Conservation (phyloP, 1,140 invertebrate species). For the Cyclina sinensis region DNA sequence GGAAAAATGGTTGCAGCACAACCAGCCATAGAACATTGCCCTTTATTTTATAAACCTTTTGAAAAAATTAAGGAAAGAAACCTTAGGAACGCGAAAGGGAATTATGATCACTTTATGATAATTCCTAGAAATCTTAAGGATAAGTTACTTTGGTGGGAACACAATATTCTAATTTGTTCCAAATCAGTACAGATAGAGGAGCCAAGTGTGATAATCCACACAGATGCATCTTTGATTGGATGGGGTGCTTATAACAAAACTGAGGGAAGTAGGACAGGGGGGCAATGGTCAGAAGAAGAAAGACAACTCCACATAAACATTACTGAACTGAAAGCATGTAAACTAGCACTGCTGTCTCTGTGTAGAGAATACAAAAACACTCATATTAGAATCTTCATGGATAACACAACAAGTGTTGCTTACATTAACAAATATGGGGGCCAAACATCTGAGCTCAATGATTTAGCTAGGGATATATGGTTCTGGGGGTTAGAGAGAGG, state of each 20-base stretch:
- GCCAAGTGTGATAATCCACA: constrained; percentile 32
- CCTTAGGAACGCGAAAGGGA: constrained; percentile 29
- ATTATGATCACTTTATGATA: constrained; percentile 29
- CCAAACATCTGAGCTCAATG: background rate
- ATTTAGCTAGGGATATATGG: constrained; percentile 39
- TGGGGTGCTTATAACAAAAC: constrained; percentile 27
- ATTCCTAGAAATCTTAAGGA: background rate
- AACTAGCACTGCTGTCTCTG: background rate
- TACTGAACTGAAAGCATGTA: background rate
- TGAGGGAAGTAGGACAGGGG: background rate
- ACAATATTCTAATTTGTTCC: background rate
- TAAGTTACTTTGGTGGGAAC: constrained; percentile 23
- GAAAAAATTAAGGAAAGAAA: constrained; percentile 25
- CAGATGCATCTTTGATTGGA: constrained; percentile 12
- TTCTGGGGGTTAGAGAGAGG: constrained; percentile 20
- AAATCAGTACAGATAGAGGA: background rate
- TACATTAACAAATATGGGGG: constrained; percentile 64
- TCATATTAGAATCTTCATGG: constrained; percentile 13
- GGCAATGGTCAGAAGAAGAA: constrained; percentile 49
- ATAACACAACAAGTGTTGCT: constrained; percentile 37
- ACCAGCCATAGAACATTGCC: constrained; percentile 36
- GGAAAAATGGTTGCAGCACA: constrained; percentile 24
- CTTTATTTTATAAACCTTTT: constrained; percentile 37
- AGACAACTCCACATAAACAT: constrained; percentile 16
- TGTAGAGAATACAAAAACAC: background rate